A percentile compares a stretch with the other conserved stretches of the same genome.
phyloP scores from a whole-genome alignment of 2,113 vertebrate genomes.

The Oncorhynchus masou region DNA sequence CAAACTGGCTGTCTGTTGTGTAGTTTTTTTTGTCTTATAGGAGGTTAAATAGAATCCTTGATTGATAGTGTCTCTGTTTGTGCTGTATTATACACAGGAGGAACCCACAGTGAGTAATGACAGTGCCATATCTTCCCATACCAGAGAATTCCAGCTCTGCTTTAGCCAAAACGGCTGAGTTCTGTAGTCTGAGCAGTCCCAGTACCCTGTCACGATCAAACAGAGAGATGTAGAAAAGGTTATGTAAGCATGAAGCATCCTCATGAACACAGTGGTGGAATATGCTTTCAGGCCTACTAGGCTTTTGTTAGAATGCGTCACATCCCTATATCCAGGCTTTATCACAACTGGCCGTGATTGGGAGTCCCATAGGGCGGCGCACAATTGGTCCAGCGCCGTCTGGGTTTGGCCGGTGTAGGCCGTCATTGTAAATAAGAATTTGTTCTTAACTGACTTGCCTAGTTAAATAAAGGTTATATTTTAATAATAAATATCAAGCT shows the following conservation, averaged over 20 bases:
- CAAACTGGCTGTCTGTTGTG: no score
- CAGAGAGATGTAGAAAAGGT: neutral
- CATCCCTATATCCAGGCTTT: neutral
- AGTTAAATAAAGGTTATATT: no score
- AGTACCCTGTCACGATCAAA: neutral
- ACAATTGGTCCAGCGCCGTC: no score
- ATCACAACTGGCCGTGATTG: no score
- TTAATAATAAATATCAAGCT: neutral
- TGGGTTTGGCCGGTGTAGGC: no score
- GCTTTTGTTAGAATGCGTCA: neutral
- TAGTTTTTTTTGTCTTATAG: no score
- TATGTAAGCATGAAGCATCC: neutral
- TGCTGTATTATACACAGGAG: neutral
- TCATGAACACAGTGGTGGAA: neutral
- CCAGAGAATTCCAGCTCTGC: neutral
- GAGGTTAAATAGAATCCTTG: conserved; percentile 7
- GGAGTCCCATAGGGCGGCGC: no score
- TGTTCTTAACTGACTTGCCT: no score
- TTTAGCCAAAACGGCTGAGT: conserved; percentile 8
- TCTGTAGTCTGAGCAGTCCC: neutral
- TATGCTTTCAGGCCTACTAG: neutral
- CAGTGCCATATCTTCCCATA: neutral
- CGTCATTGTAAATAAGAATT: no score
- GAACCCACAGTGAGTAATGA: conserved; percentile 37
- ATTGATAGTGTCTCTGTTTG: conserved; percentile 24